A percentile compares a stretch with the other conserved stretches of the same genome.
phyloP scores from a whole-genome alignment of 2,797 vertebrate species.

The Lutjanus campechanus region DNA sequence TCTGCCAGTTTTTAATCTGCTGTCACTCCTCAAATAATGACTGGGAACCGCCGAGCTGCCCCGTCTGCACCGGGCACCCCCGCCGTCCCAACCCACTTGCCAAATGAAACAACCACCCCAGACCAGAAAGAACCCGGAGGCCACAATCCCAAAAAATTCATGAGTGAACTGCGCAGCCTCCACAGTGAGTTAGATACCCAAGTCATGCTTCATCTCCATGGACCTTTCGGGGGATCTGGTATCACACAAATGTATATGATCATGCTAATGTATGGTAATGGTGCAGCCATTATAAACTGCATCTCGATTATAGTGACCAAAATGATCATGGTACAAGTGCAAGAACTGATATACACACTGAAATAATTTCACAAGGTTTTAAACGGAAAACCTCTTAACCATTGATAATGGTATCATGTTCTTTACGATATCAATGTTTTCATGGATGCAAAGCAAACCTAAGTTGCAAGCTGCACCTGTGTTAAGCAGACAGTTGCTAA shows the following conservation, averaged over 20 bases:
- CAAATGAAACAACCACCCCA: slow-evolving; percentile 53
- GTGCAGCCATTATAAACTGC: background rate
- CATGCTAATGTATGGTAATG: background rate
- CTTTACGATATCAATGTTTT: too few relatives aligned
- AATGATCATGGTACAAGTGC: too few relatives aligned
- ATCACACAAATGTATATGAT: background rate
- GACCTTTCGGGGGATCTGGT: background rate
- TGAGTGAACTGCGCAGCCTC: slow-evolving; percentile 75
- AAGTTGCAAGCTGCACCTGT: too few relatives aligned
- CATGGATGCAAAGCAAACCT: too few relatives aligned
- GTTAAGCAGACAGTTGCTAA: too few relatives aligned
- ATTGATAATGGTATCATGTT: too few relatives aligned
- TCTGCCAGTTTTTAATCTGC: slow-evolving; percentile 40
- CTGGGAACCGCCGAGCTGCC: slow-evolving; percentile 57
- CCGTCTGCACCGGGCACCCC: slow-evolving; percentile 33
- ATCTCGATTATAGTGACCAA: background rate
- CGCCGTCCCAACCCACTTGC: slow-evolving; percentile 11
- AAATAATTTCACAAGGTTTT: too few relatives aligned
- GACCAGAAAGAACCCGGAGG: slow-evolving; percentile 53
- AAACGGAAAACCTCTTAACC: too few relatives aligned
- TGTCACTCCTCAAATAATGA: slow-evolving; percentile 63
- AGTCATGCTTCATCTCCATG: background rate
- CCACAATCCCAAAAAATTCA: slow-evolving; percentile 75
- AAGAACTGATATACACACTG: too few relatives aligned
- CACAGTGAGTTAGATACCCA: slow-evolving; percentile 75